Conservation (phyloP, 2,797 vertebrate genomes). For the Benthosema pterotum region DNA sequence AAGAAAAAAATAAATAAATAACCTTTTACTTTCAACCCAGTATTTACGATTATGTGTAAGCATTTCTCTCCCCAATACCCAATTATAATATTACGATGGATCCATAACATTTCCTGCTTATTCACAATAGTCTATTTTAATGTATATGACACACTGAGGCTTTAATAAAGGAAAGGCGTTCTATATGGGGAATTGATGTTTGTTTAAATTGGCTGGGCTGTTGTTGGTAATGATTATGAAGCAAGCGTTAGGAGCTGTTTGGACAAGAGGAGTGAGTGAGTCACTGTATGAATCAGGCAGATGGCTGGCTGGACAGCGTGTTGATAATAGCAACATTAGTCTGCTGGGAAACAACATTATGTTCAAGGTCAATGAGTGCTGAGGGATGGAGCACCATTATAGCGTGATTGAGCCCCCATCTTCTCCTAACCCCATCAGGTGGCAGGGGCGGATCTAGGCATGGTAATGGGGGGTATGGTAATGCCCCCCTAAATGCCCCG, state of each 20-base stretch:
- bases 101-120: constrained; percentile 63
- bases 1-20: constrained; percentile 65
- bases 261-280: constrained; percentile 36
- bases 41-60: constrained; percentile 57
- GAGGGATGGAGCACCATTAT: constrained; percentile 67
- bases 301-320: constrained; percentile 71
- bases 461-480: too few species aligned
- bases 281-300: constrained; percentile 64
- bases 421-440: constrained; percentile 13
- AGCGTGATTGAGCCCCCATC: constrained; percentile 44
- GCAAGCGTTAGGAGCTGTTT: constrained; percentile 60
- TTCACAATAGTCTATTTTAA: constrained; percentile 66
- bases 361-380: constrained; percentile 76
- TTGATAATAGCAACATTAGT: constrained; percentile 76
- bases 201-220: constrained; percentile 69
- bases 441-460: too few species aligned
- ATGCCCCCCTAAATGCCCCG: too few species aligned
- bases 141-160: constrained; percentile 58
- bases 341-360: constrained; percentile 75
- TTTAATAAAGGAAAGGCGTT: constrained; percentile 64
- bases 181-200: constrained; percentile 63
- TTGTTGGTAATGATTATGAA: constrained; percentile 76
- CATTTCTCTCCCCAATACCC: constrained; percentile 45
- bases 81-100: constrained; percentile 74
- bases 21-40: constrained; percentile 49